Evolutionary conservation across 2,888 invertebrate genomes (phyloP).

Genomic region (Chirona hameri): DNA sequence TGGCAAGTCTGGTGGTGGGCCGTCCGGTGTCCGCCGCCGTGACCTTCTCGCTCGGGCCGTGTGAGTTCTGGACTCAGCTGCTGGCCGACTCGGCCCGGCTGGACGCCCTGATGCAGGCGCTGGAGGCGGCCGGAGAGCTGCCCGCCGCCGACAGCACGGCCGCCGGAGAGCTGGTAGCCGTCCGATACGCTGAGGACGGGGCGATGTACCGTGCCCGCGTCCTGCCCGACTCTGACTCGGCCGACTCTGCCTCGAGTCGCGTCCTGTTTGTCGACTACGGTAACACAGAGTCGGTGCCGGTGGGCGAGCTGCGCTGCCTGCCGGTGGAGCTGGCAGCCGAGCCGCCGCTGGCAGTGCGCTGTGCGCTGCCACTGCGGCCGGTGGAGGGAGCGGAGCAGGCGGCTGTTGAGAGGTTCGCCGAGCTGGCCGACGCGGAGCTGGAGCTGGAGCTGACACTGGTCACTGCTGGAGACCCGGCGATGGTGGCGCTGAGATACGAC

Average conservation of each 20-base stretch:
- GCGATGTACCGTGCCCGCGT: neutral
- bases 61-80: conserved; percentile 6
- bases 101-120: neutral
- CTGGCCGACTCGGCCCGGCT: neutral
- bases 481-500: neutral
- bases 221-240: neutral
- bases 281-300: conserved; percentile 4
- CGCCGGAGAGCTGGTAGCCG: neutral
- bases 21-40: neutral
- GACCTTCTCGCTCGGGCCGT: neutral
- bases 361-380: neutral
- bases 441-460: neutral
- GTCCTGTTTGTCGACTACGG: conserved; percentile 3
- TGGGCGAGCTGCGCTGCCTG: neutral
- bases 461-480: neutral
- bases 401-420: neutral
- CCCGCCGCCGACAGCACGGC: neutral
- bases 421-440: neutral
- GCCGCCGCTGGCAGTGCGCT: neutral
- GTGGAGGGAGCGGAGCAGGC: neutral
- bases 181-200: neutral
- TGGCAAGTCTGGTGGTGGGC: neutral
- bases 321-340: neutral
- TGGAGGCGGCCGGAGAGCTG: neutral
- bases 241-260: neutral